Percentiles rank a stretch among this genome's conserved stretches.
These are phyloP conservation scores for Vesta saturnalis DNA, from an alignment of 2,888 invertebrate species.

Conservation along the genomic window DNA sequence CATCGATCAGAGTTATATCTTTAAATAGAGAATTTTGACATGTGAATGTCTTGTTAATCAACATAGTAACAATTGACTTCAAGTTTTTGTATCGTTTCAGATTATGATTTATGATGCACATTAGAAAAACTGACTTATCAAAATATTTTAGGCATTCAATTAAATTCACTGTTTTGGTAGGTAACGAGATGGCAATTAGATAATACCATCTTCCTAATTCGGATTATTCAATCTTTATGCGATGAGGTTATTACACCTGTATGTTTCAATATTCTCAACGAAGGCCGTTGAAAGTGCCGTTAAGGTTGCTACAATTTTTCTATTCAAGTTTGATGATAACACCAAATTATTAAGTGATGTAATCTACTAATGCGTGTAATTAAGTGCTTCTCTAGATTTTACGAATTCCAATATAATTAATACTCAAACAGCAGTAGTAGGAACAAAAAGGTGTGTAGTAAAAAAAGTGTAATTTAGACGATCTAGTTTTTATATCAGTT, in stretches of 20 bases:
- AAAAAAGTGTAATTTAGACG: constrained; percentile 20
- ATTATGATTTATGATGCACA: not conserved
- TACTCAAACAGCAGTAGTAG: constrained; percentile 3
- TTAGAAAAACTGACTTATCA: not conserved
- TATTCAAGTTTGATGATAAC: not conserved
- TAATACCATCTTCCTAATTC: no score
- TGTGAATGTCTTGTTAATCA: not conserved
- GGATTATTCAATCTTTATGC: not conserved
- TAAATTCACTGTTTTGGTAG: no score
- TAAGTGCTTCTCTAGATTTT: not conserved
- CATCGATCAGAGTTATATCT: no score
- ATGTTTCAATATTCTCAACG: not conserved
- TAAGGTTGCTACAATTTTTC: not conserved
- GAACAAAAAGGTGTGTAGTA: constrained; percentile 2
- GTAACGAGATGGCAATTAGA: no score
- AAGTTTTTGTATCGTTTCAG: not conserved
- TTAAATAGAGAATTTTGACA: not conserved
- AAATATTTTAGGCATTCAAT: no score
- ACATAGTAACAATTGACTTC: not conserved
- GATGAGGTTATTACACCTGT: constrained; percentile 4
- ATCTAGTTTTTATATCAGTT: constrained; percentile 16
- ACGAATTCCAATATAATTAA: not conserved
- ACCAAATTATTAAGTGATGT: not conserved
- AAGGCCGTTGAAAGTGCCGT: not conserved
- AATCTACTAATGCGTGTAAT: not conserved